These are phyloP conservation scores for Malurus alboscapulatus DNA, from an alignment of 2,113 vertebrate species.

Conservation along the genomic window DNA sequence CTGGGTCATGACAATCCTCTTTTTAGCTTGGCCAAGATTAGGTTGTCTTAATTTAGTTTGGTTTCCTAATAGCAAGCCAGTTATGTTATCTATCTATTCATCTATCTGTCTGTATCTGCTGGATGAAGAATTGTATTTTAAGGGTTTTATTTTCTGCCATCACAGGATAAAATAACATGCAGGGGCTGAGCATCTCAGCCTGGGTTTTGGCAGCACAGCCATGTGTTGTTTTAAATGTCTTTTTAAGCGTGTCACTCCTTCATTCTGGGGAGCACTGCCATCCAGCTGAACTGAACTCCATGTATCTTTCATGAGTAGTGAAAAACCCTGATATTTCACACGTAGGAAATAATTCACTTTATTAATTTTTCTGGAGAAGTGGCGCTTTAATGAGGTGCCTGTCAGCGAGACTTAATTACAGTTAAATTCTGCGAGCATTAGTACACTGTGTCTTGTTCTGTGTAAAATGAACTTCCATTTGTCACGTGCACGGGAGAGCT, in stretches of 20 bases:
- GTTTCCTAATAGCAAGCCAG: background rate
- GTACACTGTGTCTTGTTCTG: background rate
- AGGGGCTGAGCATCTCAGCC: background rate
- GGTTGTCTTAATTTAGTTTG: background rate
- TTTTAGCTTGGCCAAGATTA: background rate
- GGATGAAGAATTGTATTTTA: background rate
- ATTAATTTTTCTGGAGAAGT: constrained; percentile 43
- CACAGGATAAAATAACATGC: background rate
- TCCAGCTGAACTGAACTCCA: background rate
- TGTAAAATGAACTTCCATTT: background rate
- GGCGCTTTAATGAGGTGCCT: constrained; percentile 29
- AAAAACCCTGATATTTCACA: background rate
- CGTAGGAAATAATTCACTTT: background rate
- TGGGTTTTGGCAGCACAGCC: background rate
- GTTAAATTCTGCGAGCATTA: background rate
- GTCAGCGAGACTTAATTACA: constrained; percentile 47
- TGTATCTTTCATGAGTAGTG: background rate
- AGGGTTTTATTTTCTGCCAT: background rate
- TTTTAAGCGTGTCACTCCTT: background rate
- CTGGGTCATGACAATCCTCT: background rate
- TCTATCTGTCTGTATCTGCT: background rate
- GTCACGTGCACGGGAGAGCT: background rate
- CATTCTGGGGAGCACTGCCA: background rate
- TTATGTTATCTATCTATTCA: background rate
- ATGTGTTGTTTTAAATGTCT: background rate